These are phyloP conservation scores for Bombus cullumanus DNA, from an alignment of 1,140 invertebrate genomes.

Conservation along the genomic window DNA sequence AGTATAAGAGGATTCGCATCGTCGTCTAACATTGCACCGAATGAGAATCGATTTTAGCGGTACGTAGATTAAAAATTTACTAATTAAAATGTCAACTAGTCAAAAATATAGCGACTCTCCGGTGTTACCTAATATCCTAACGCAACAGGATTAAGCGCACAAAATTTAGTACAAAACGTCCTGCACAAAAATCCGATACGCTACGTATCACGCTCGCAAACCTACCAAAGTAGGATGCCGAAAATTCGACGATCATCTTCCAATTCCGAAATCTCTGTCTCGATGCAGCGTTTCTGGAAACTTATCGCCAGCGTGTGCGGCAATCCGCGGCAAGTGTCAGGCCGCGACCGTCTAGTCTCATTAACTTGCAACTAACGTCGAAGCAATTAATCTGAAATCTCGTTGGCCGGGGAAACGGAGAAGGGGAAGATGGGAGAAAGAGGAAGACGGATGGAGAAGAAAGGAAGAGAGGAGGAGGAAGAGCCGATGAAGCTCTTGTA, in stretches of 20 bases:
- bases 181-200: neutral
- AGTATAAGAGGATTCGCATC: no score
- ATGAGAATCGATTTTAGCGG: no score
- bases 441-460: neutral
- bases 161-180: no score
- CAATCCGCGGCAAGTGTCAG: neutral
- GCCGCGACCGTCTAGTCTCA: constrained; percentile 48
- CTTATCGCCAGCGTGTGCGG: neutral
- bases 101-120: no score
- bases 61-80: no score
- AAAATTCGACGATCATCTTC: neutral
- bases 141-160: no score
- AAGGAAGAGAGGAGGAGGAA: neutral
- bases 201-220: neutral
- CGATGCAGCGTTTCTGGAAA: neutral
- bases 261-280: neutral
- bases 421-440: neutral
- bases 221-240: no score
- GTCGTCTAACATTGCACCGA: no score
- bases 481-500: constrained; percentile 26
- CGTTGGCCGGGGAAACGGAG: constrained; percentile 45
- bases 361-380: constrained; percentile 74
- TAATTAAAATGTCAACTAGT: no score
- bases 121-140: no score
- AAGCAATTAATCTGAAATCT: constrained; percentile 73